A percentile compares a stretch with the other conserved stretches of the same genome.
Evolutionary conservation across 2,113 vertebrate species (phyloP).

Genomic region (Strix uralensis): DNA sequence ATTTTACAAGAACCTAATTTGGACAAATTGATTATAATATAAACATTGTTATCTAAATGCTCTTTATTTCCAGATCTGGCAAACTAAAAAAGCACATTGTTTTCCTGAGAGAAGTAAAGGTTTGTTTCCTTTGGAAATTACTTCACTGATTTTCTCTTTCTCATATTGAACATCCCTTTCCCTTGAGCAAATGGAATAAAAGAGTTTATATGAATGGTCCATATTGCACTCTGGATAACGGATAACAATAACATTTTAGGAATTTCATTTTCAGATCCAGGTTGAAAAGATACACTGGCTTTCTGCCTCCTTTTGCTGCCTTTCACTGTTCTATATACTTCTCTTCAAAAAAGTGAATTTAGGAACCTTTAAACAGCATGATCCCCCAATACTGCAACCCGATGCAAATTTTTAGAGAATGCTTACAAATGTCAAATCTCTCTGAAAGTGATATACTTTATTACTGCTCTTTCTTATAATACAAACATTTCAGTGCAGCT

Average conservation of each 20-base stretch:
- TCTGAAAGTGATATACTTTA: slow-evolving; percentile 59
- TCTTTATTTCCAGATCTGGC: slow-evolving; percentile 39
- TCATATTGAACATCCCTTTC: not conserved
- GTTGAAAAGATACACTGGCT: not conserved
- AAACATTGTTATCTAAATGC: slow-evolving; percentile 46
- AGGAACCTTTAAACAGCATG: not conserved
- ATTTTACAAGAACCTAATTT: slow-evolving; percentile 57
- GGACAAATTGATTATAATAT: slow-evolving; percentile 60
- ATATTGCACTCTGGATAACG: not conserved
- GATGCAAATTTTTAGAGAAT: slow-evolving; percentile 49
- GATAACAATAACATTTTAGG: not conserved
- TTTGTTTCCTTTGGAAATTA: slow-evolving; percentile 43
- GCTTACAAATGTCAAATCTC: slow-evolving; percentile 54
- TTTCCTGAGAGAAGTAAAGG: not conserved
- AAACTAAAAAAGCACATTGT: slow-evolving; percentile 42
- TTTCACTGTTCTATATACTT: not conserved
- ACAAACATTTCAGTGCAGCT: slow-evolving; percentile 59
- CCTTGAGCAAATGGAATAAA: not conserved
- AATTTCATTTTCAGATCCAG: not conserved
- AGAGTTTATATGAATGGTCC: not conserved
- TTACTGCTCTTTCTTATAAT: slow-evolving; percentile 59
- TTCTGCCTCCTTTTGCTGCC: not conserved
- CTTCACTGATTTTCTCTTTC: slow-evolving; percentile 32
- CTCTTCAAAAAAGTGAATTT: not conserved
- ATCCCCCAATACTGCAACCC: not conserved